These are phyloP conservation scores for Ceramica pisi DNA, from an alignment of 2,888 invertebrate species.

Conservation along the genomic window DNA sequence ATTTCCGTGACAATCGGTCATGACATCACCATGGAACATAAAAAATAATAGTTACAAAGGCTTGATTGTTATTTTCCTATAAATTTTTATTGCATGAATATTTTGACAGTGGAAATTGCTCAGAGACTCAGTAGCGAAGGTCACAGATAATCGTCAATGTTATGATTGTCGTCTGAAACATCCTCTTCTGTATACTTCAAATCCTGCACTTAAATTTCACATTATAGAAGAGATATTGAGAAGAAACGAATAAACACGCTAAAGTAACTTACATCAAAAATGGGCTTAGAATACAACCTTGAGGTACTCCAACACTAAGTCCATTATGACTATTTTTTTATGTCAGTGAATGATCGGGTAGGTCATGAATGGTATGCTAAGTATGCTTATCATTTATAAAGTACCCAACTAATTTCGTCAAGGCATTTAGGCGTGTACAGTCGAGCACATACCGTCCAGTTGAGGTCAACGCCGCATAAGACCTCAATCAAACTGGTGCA, in stretches of 20 bases:
- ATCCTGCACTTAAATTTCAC: background rate
- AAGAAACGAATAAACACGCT: background rate
- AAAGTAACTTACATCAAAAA: background rate
- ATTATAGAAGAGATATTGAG: background rate
- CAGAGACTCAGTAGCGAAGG: background rate
- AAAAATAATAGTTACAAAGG: slow-evolving; percentile 1
- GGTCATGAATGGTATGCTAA: slow-evolving; percentile 5
- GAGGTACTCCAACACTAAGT: slow-evolving; percentile 10
- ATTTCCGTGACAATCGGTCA: slow-evolving; percentile 17
- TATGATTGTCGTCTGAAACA: background rate
- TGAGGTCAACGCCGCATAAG: slow-evolving; percentile 58
- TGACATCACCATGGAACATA: slow-evolving; percentile 13
- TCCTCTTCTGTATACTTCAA: too few species aligned
- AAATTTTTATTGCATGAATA: slow-evolving; percentile 17
- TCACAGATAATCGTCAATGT: background rate
- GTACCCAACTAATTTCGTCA: slow-evolving; percentile 7
- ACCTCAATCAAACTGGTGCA: slow-evolving; percentile 69
- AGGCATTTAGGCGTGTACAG: slow-evolving; percentile 20
- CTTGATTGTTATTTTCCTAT: slow-evolving; percentile 14
- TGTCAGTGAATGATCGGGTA: slow-evolving; percentile 12
- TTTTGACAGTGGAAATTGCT: background rate
- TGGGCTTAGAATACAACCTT: slow-evolving; percentile 24
- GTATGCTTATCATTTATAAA: slow-evolving; percentile 8
- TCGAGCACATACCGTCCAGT: slow-evolving; percentile 20
- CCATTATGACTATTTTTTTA: background rate